Percentiles rank a stretch among this genome's conserved stretches.
phyloP scores from a whole-genome alignment of 2,797 vertebrate species.

The Diplodus puntazzo region DNA sequence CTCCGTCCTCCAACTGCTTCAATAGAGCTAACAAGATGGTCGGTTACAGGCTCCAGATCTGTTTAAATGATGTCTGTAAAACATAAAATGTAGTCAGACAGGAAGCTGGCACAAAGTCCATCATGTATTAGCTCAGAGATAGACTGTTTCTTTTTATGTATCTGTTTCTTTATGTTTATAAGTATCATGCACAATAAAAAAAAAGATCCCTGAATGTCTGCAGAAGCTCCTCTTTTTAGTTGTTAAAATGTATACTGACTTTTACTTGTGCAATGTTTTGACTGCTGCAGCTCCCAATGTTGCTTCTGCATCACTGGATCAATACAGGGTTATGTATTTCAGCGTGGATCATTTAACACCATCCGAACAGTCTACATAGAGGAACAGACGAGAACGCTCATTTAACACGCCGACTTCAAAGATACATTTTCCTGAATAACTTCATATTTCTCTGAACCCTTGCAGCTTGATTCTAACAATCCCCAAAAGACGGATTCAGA shows the following conservation, averaged over 20 bases:
- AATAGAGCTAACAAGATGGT: not conserved
- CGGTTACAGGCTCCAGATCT: not conserved
- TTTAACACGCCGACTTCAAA: slow-evolving; percentile 30
- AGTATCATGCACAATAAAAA: no score
- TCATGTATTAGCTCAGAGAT: not conserved
- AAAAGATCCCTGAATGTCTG: not conserved
- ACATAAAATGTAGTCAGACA: not conserved
- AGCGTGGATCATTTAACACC: slow-evolving; percentile 42
- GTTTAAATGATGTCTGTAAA: not conserved
- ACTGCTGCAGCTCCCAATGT: not conserved
- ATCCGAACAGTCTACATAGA: slow-evolving; percentile 19
- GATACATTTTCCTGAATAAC: slow-evolving; percentile 23
- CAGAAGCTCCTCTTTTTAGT: slow-evolving; percentile 5
- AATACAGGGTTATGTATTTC: slow-evolving; percentile 24
- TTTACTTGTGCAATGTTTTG: not conserved
- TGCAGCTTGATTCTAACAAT: slow-evolving; percentile 22
- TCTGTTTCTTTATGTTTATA: not conserved
- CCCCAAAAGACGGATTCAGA: slow-evolving; percentile 33
- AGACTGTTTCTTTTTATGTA: not conserved
- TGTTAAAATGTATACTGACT: not conserved
- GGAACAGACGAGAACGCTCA: slow-evolving; percentile 18
- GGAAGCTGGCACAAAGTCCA: not conserved
- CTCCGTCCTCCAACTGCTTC: not conserved
- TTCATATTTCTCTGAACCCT: not conserved
- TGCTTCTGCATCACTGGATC: slow-evolving; percentile 30